These are phyloP conservation scores for Bellardia pandia DNA, from an alignment of 2,888 invertebrate genomes.

Conservation along the genomic window DNA sequence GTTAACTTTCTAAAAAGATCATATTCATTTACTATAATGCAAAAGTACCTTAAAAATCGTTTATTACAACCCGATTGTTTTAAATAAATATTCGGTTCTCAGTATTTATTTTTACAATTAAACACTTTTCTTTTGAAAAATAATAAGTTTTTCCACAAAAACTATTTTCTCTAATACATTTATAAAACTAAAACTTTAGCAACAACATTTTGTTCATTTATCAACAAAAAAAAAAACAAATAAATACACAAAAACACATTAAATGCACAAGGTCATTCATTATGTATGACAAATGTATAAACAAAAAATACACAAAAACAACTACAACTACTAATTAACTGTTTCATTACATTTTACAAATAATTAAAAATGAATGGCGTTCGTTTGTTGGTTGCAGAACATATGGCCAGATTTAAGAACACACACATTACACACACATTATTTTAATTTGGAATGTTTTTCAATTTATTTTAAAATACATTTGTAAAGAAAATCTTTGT, in stretches of 20 bases:
- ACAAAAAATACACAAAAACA: not conserved
- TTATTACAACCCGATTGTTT: no score
- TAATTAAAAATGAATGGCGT: slow-evolving; percentile 35
- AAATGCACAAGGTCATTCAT: not conserved
- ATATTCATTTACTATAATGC: no score
- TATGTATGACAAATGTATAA: not conserved
- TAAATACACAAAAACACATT: not conserved
- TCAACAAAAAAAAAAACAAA: not conserved
- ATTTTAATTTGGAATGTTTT: slow-evolving; percentile 5
- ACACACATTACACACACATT: not conserved
- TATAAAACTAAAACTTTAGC: not conserved
- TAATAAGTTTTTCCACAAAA: no score
- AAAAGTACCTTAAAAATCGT: no score
- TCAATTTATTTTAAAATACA: slow-evolving; percentile 6
- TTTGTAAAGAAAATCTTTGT: slow-evolving; percentile 27
- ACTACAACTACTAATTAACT: slow-evolving; percentile 33
- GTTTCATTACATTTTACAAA: slow-evolving; percentile 39
- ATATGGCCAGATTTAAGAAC: not conserved
- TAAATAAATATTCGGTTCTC: no score
- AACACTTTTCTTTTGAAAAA: no score
- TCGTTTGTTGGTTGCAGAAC: not conserved
- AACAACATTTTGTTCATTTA: not conserved
- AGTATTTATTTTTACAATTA: no score
- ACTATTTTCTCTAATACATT: no score
- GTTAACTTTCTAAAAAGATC: no score